Conservation (phyloP, 2,113 vertebrate species). For the Podarcis muralis region DNA sequence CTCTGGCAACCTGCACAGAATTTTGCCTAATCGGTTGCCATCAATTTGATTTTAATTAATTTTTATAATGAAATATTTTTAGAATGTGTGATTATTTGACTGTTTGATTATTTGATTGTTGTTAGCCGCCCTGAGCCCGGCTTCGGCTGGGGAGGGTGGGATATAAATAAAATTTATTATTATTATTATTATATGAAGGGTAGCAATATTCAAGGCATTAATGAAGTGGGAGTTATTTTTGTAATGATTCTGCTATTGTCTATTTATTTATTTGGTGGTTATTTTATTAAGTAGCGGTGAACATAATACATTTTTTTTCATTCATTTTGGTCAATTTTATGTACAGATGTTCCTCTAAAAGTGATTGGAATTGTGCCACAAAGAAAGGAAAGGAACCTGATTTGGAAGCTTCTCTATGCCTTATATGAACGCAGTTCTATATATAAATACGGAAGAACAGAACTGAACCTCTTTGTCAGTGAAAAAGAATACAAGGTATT, state of each 20-base stretch:
- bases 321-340: conserved; percentile 38
- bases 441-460: conserved; percentile 87
- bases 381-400: conserved; percentile 72
- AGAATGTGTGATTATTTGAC: no score
- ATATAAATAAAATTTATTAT: no score
- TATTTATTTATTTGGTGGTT: not conserved
- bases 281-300: not conserved
- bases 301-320: conserved; percentile 18
- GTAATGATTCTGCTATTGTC: not conserved
- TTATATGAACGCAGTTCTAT: conserved; percentile 86
- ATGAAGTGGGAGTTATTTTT: not conserved
- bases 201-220: not conserved
- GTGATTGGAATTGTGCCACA: conserved; percentile 85
- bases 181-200: no score
- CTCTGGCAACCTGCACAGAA: no score
- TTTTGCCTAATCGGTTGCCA: no score
- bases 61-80: no score
- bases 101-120: no score
- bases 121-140: no score
- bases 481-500: conserved; percentile 88
- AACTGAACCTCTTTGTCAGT: conserved; percentile 88
- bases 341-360: conserved; percentile 86
- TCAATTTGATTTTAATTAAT: no score
- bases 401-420: conserved; percentile 86
- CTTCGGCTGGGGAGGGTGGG: no score